Evolutionary conservation across 2,797 vertebrate species (phyloP), one percentile per base, ranked within the genome.

Genomic region (Triplophysa yarkandensis): DNA sequence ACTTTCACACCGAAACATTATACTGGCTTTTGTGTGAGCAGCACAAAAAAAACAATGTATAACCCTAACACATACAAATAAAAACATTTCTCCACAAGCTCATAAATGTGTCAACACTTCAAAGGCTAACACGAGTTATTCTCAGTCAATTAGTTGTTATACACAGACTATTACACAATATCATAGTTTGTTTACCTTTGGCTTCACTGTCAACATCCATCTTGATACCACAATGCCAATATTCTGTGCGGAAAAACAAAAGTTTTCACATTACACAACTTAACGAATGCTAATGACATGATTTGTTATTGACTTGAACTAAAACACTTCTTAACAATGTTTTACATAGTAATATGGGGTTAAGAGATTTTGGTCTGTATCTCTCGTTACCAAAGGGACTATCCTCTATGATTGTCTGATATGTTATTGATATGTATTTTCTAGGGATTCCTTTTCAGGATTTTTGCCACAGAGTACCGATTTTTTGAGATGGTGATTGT

Each of bases 201-300:
- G 81, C 68, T 78, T 81, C 83, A 16, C 55, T 82, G 32, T 83
- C 81, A 30, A 66, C 71, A 25, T 86, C 84, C 84, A 86, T 86
- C 44, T 80, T 68, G 55, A 73, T 75, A 65, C 62, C 58, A 68
- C 78, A 78, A 77, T 57, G 74, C 78, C 62, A 43, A 54, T 58
- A 30, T 58, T 76, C 81, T 81, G 74, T 32, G 10, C 32, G 64
- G 9, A 41, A 34, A 52, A 30, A 73, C 39, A 80, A 66, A 77
- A 48, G 0, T 17, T 16, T 27, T 25, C 13, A 25, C 23, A 13
- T 57, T 7, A 32, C 27, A 57, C 54, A 58, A 58, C 16, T 52
- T 23, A 52, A 52, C 4, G 8, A 23, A 52, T 52, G 48, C 23
- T 52, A 4, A 5, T 46, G 14, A n/a, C 44, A 17, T 17, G 14